These are phyloP conservation scores for Sphaeramia orbicularis DNA, from an alignment of 2,797 vertebrate species.

Conservation along the genomic window DNA sequence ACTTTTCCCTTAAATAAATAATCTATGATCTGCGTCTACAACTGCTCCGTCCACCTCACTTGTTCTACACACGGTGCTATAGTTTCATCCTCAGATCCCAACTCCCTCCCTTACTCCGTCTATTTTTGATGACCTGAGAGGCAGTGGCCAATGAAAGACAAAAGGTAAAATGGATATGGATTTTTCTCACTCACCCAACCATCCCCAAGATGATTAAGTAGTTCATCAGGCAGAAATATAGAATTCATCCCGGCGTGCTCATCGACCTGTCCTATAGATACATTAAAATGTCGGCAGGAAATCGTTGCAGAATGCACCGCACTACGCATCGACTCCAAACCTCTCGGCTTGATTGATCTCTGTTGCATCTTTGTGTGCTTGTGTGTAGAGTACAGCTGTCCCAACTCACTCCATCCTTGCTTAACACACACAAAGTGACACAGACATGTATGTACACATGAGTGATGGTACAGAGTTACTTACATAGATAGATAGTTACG, in stretches of 20 bases:
- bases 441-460: conserved; percentile 9
- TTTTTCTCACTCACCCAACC: conserved; percentile 84
- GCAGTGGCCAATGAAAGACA: conserved; percentile 84
- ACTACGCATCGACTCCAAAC: conserved; percentile 75
- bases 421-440: conserved; percentile 42
- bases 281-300: conserved; percentile 86
- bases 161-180: conserved; percentile 86
- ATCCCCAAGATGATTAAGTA: conserved; percentile 84
- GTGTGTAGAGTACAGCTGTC: conserved; percentile 33
- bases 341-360: conserved; percentile 77
- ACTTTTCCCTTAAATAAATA: conserved; percentile 20
- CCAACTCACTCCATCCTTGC: conserved; percentile 20
- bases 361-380: conserved; percentile 49
- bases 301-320: conserved; percentile 81
- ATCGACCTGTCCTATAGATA: conserved; percentile 84
- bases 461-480: background rate
- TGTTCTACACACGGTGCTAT: conserved; percentile 25
- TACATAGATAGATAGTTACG: too few relatives aligned
- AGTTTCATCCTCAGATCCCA: conserved; percentile 5
- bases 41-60: conserved; percentile 6
- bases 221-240: conserved; percentile 87
- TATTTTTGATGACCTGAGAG: conserved; percentile 84
- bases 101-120: conserved; percentile 24
- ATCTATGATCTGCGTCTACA: conserved; percentile 17
- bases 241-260: conserved; percentile 84